Base-by-base conservation (phyloP, 2,113 vertebrate genomes). In the Elephas maximus region DNA sequence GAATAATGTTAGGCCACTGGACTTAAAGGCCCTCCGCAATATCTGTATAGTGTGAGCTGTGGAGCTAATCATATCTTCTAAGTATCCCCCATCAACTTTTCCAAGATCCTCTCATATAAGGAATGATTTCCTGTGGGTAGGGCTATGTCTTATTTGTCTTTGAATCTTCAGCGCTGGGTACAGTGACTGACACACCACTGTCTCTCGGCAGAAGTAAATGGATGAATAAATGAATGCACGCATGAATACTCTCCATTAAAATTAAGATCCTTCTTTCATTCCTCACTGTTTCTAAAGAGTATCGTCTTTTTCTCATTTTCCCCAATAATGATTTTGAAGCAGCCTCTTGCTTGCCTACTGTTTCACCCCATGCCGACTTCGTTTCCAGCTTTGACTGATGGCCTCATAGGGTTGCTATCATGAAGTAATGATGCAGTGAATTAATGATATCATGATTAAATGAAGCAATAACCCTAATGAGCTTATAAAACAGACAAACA, bases 381-480 rank as follows among this genome's bases (percentile, higher is more conserved):
- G 45, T 92, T 96, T 93, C 65, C 6, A 21, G 51, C 28, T 88
- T 77, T 82, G 69, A 92, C 33, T 67, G 51, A 91, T 87, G 17
- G 53, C 53, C 67, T 94, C 87, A 76, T 17, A 51, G 63, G 2
- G 53, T 86, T 82, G 89, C 82, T 41, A 20, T 37, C 73, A 37
- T 41, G 8, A 74, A 74, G 37, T 24, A 23, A 44, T 74, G 20
- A 44, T 74, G 37, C 7, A 41, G 14, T 44, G n/a, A 44, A 41
- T 74, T 74, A 21, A 41, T 74, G n/a, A 41, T 8, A 8, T 41
- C 23, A 23, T 74, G 73, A 44, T 74, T 94, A 81, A 94, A 76
- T 53, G 45, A 79, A 95, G 26, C 65, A 90, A 95, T 71, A 81
- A 63, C 60, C 44, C 57, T 24, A 81, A 87, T 74, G 86, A 93